Percentiles rank a stretch among this genome's conserved stretches.
Conservation (phyloP, 2,888 invertebrate genomes). For the Oxytorus armatus region DNA sequence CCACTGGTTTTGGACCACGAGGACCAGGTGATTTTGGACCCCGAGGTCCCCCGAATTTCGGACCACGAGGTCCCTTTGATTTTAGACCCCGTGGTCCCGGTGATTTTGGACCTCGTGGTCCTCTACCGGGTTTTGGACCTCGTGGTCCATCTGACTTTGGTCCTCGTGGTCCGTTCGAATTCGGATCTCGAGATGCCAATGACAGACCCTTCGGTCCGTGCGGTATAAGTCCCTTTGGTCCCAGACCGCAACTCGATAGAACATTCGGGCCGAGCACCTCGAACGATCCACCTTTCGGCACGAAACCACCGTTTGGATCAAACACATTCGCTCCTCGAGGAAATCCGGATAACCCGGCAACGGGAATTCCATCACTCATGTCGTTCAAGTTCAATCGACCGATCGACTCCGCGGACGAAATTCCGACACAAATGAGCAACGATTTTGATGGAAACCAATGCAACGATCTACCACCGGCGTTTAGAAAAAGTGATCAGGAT, state of each 20-base stretch:
- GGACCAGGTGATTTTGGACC: slow-evolving; percentile 49
- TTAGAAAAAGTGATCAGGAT: slow-evolving; percentile 55
- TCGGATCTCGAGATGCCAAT: neutral
- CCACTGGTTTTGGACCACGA: slow-evolving; percentile 14
- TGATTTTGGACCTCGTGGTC: slow-evolving; percentile 54
- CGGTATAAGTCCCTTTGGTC: slow-evolving; percentile 38
- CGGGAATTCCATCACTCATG: slow-evolving; percentile 72
- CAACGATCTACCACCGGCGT: slow-evolving; percentile 59
- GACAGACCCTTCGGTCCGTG: slow-evolving; percentile 15
- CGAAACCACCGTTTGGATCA: slow-evolving; percentile 17
- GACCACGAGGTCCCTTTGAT: slow-evolving; percentile 33
- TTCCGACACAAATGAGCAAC: neutral
- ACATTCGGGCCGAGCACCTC: slow-evolving; percentile 63
- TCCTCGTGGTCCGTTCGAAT: neutral
- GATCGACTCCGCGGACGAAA: slow-evolving; percentile 23
- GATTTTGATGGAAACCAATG: slow-evolving; percentile 22
- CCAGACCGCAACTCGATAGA: slow-evolving; percentile 50
- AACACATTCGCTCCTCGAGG: slow-evolving; percentile 44
- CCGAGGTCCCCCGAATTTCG: slow-evolving; percentile 24
- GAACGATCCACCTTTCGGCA: slow-evolving; percentile 58
- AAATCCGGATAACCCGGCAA: slow-evolving; percentile 19
- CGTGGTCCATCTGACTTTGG: slow-evolving; percentile 29
- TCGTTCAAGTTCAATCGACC: slow-evolving; percentile 71
- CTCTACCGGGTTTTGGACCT: slow-evolving; percentile 1
- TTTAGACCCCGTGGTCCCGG: slow-evolving; percentile 48